Evolutionary conservation across 2,113 vertebrate species (phyloP), one percentile per base, ranked within the genome.

Genomic region (Maccullochella peelii): DNA sequence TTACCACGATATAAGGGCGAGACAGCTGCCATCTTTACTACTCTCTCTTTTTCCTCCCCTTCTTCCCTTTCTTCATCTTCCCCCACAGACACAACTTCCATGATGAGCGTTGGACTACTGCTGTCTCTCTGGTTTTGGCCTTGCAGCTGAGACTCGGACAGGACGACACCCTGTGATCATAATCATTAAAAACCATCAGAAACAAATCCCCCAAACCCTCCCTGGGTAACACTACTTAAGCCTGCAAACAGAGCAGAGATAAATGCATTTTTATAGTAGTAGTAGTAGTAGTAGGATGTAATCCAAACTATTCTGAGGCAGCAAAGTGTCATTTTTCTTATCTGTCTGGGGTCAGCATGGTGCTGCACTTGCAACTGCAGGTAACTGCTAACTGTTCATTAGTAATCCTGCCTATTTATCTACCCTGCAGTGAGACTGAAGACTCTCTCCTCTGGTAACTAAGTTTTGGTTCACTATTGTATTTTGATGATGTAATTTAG

Each of bases 101-200:
- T 87, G 84, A 91, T 77, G 78, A 91, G 87, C 0, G 89, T 82
- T 21, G 91, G 86, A 77, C 89, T 88, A 30, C 83, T 79, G 82
- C 74, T 69, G 65, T 70, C 82, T 72, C 77, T 86, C 86, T 86
- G 86, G 79, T n/a, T 79, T 68, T 73, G 83, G 49, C 62, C 50
- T 84, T 59, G 82, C 42, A 77, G 80, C 62, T 77, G 85, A 74
- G 82, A 82, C 71, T 85, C 44, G 33, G 78, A 59, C 65, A 70
- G 58, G 49, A 77, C 5, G 42, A 58, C 67, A 68, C 10, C 83
- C 87, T 93, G 83, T 52, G 73, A 73, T 63, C 55, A 85, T 58
- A 75, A 88, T 62, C 52, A 88, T 77, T 62, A 57, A 40, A 75
- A 79, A 77, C 23, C 52, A 86, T 70, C 38, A 87, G 36, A 0